These are phyloP conservation scores for Acleris holmiana DNA, from an alignment of 2,888 invertebrate species.

Conservation along the genomic window DNA sequence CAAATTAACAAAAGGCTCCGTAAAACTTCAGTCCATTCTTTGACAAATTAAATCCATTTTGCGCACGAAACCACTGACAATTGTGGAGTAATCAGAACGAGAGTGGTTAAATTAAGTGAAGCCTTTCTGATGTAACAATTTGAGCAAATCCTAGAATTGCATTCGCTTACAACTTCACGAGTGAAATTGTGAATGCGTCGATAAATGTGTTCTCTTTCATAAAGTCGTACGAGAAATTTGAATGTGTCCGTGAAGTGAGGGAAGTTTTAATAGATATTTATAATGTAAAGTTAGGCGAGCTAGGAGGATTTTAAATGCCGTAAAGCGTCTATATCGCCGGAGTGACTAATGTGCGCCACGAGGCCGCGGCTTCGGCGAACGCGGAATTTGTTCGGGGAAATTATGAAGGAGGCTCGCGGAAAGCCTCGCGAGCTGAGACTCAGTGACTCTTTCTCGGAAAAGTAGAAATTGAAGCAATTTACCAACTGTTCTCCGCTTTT, in stretches of 20 bases:
- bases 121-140: slow-evolving; percentile 13
- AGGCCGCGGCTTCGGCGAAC: slow-evolving; percentile 43
- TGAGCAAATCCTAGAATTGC: slow-evolving; percentile 7
- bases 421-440: slow-evolving; percentile 5
- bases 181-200: slow-evolving; percentile 5
- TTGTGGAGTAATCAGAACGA: slow-evolving; percentile 25
- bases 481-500: neutral
- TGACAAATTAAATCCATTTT: slow-evolving; percentile 23
- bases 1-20: slow-evolving; percentile 30
- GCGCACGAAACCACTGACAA: slow-evolving; percentile 19
- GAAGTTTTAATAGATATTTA: slow-evolving; percentile 19
- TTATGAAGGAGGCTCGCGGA: slow-evolving; percentile 39
- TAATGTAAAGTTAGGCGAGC: slow-evolving; percentile 9
- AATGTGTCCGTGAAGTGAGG: neutral
- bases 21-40: slow-evolving; percentile 7
- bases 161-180: neutral
- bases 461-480: neutral
- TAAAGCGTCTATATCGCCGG: slow-evolving; percentile 38
- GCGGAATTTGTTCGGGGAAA: slow-evolving; percentile 46
- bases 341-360: slow-evolving; percentile 58
- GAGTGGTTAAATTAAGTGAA: slow-evolving; percentile 26
- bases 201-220: neutral
- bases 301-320: slow-evolving; percentile 22
- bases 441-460: slow-evolving; percentile 16
- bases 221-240: neutral